Conservation (phyloP, 2,797 vertebrate species). For the Antrozous pallidus region DNA sequence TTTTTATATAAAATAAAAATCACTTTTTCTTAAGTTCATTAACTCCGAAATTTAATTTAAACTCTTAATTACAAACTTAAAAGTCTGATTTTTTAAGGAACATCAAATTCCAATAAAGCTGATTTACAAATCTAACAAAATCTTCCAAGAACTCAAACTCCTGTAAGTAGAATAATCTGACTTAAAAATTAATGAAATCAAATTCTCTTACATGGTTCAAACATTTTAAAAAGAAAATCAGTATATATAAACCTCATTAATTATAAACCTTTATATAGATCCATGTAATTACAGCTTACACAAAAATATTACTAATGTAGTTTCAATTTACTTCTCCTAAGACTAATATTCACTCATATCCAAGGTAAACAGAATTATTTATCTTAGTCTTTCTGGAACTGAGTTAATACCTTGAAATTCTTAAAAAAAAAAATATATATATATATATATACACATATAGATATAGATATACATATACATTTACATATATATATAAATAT, state of each 20-base stretch:
- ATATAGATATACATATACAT: too few species aligned
- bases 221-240: not conserved
- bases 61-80: not conserved
- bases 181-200: not conserved
- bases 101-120: not conserved
- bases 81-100: not conserved
- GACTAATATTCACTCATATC: not conserved
- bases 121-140: not conserved
- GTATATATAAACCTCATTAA: not conserved
- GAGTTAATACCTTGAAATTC: constrained; percentile 24
- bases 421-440: not conserved
- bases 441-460: too few species aligned
- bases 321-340: constrained; percentile 19
- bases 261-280: not conserved
- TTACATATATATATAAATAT: too few species aligned
- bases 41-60: not conserved
- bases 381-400: not conserved
- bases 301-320: not conserved
- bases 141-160: not conserved
- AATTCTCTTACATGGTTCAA: not conserved
- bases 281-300: not conserved
- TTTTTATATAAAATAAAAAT: not conserved
- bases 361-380: not conserved
- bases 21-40: constrained; percentile 15
- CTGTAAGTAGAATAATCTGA: not conserved